A percentile compares a stretch with the other conserved stretches of the same genome.
phyloP scores from a whole-genome alignment of 2,797 vertebrate species.

The Etheostoma nigrum region DNA sequence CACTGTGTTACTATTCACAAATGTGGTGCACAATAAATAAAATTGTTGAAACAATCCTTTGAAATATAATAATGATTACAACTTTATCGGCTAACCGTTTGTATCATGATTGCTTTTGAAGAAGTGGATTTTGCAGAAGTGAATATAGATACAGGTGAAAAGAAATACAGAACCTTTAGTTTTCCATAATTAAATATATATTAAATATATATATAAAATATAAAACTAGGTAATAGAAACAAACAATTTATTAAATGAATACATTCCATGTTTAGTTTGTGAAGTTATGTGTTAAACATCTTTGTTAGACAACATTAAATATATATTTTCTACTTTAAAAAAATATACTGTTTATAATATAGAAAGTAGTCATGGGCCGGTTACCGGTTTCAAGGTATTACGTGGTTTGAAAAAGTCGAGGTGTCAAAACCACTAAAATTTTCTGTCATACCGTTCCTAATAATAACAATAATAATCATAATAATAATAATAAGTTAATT shows the following conservation, averaged over 20 bases:
- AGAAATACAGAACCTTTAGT: not conserved
- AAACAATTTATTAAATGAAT: not conserved
- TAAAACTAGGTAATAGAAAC: not conserved
- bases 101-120: not conserved
- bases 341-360: too few relatives aligned
- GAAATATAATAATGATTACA: not conserved
- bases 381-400: too few relatives aligned
- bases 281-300: not conserved
- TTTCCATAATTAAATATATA: not conserved
- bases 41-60: not conserved
- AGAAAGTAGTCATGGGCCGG: too few relatives aligned
- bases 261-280: not conserved
- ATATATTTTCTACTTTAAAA: not conserved
- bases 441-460: too few relatives aligned
- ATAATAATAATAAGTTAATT: too few relatives aligned
- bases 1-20: not conserved
- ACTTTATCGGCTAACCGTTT: not conserved
- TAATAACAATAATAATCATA: too few relatives aligned
- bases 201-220: too few relatives aligned
- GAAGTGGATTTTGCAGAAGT: not conserved
- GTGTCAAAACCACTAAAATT: too few relatives aligned
- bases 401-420: too few relatives aligned
- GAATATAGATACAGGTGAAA: not conserved
- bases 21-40: not conserved
- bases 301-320: not conserved